Conservation (phyloP, 2,113 vertebrate genomes). For the Albula goreensis region DNA sequence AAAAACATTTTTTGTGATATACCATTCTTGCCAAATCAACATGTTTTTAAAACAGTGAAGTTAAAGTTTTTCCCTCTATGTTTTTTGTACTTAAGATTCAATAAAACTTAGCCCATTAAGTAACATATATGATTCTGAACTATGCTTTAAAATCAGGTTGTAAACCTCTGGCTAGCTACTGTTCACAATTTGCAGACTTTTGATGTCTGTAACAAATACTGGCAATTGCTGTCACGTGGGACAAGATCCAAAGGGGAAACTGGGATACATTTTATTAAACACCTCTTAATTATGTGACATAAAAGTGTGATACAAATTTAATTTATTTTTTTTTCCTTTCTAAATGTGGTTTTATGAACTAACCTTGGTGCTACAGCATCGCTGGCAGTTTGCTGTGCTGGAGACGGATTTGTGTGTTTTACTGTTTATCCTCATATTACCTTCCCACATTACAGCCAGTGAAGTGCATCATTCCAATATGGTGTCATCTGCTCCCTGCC, state of each 20-base stretch:
- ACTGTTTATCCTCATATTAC: slow-evolving; percentile 67
- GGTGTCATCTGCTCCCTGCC: slow-evolving; percentile 77
- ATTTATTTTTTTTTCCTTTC: background rate
- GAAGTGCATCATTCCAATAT: slow-evolving; percentile 86
- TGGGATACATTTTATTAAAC: slow-evolving; percentile 6
- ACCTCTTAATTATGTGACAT: background rate
- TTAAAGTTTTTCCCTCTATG: too few species aligned
- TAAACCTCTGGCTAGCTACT: background rate
- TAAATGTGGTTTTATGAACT: slow-evolving; percentile 53
- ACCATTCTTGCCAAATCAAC: too few species aligned
- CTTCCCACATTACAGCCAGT: slow-evolving; percentile 74
- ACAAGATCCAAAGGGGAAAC: background rate
- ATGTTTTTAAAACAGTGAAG: too few species aligned
- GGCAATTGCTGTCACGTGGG: background rate
- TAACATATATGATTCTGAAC: background rate
- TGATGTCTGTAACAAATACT: background rate
- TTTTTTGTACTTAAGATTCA: too few species aligned
- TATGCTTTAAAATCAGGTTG: background rate
- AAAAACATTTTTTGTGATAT: too few species aligned
- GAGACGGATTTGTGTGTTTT: slow-evolving; percentile 64
- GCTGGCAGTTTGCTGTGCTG: slow-evolving; percentile 53
- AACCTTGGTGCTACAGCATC: slow-evolving; percentile 45
- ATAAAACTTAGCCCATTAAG: too few species aligned
- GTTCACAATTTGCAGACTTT: background rate
- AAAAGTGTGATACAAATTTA: background rate